These are phyloP conservation scores for Crenichthys baileyi DNA, from an alignment of 2,797 vertebrate genomes.

Conservation along the genomic window DNA sequence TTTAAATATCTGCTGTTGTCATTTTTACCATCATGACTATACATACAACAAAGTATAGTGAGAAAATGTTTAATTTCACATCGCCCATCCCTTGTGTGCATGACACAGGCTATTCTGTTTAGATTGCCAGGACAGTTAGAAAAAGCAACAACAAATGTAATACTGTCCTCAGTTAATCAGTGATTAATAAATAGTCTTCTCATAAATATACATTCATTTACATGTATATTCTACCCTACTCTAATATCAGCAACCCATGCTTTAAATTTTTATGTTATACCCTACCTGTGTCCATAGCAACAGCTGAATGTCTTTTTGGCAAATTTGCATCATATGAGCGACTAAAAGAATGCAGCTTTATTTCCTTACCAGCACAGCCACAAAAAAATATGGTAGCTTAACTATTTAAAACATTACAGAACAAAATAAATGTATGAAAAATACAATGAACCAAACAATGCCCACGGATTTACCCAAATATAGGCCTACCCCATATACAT, in stretches of 20 bases:
- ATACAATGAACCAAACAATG: not conserved
- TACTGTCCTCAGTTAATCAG: not conserved
- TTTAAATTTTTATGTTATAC: not conserved
- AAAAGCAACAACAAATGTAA: not conserved
- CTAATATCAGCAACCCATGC: not conserved
- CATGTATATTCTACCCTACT: not conserved
- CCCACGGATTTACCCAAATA: not conserved
- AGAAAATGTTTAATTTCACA: no score
- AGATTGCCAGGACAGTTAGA: not conserved
- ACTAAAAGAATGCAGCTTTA: not conserved
- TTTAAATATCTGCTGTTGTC: no score
- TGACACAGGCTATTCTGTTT: not conserved
- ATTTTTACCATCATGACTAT: no score
- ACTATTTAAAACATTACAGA: not conserved
- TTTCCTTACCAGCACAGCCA: not conserved
- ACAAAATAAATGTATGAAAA: not conserved
- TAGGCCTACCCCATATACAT: not conserved
- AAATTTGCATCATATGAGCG: not conserved
- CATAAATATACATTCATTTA: not conserved
- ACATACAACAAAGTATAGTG: no score
- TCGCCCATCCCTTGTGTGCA: no score
- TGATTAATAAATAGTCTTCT: not conserved
- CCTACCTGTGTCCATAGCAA: slow-evolving; percentile 1
- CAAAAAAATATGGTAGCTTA: not conserved
- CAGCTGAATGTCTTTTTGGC: not conserved